Evolutionary conservation across 2,113 vertebrate species (phyloP), one percentile per base, ranked within the genome.

Genomic region (Percina caprodes): DNA sequence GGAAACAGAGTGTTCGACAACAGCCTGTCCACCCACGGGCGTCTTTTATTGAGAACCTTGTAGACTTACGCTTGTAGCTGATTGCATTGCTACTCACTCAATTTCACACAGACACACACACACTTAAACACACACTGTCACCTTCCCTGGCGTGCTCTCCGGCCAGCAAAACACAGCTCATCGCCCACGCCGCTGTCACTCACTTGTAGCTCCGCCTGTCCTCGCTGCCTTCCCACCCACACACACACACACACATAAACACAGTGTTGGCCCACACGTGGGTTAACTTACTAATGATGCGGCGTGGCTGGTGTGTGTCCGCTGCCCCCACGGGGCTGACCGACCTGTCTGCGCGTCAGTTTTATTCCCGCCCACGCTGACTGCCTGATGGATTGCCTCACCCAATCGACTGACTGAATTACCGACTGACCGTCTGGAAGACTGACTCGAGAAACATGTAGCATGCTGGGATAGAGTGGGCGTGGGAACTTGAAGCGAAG

Each of bases 391-490:
- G 88, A 89, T 89, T 82, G 80, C 74, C 56, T 78, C n/a, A 56
- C n/a, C 80, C 78, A 81, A 90, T 84, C 83, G 89, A 90, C 51
- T 70, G 78, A 82, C 86, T 91, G 85, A 81, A 72, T 87, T 82
- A 84, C 79, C 18, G 82, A 79, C 58, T 51, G 75, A 69, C 60
- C 30, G 48, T 81, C 55, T 77, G 49, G 79, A 68, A 80, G 87
- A 86, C 33, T 75, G 91, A 85, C 84, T 88, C 83, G 76, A 69
- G 76, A 72, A 84, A 80, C 74, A 67, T 23, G 75, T 16, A 66
- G 90, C 91, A 80, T 90, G 92, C 91, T 91, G 91, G 88, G 94
- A 92, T 24, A 10, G 88, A 46, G 93, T 94, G 92, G 94, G 94
- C 49, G 93, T 94, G 94, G 92, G 94, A 94, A 94, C 72, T 62